Percentiles rank a stretch among this genome's conserved stretches.
Conservation (phyloP, 2,888 invertebrate species). For the Celastrina argiolus region DNA sequence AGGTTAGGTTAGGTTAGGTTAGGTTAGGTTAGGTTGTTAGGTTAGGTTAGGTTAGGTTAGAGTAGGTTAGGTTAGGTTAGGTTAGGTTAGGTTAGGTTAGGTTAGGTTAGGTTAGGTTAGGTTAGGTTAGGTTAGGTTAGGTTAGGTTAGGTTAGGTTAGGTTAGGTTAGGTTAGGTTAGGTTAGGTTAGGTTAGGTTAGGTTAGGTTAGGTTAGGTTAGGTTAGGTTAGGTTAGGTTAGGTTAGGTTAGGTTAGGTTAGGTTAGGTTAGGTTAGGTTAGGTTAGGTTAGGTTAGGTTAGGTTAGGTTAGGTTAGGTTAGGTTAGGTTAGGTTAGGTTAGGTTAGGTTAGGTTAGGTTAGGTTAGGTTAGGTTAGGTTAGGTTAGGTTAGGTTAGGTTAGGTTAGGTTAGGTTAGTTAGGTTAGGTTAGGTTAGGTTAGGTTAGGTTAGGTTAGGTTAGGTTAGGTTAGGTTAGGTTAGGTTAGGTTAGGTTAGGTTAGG, state of each 20-base stretch:
- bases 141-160: too few relatives aligned
- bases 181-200: not conserved
- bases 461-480: too few relatives aligned
- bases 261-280: slow-evolving; percentile 23
- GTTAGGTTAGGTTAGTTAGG: slow-evolving; percentile 23
- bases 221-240: slow-evolving; percentile 21
- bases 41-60: too few relatives aligned
- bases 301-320: slow-evolving; percentile 22
- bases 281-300: slow-evolving; percentile 22
- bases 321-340: slow-evolving; percentile 23
- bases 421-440: too few relatives aligned
- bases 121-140: slow-evolving; percentile 17
- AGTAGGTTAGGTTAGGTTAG: slow-evolving; percentile 26
- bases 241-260: slow-evolving; percentile 23
- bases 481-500: too few relatives aligned
- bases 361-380: slow-evolving; percentile 23
- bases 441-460: too few relatives aligned
- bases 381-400: slow-evolving; percentile 23
- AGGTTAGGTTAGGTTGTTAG: slow-evolving; percentile 30
- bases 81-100: slow-evolving; percentile 27
- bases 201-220: too few relatives aligned
- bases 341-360: slow-evolving; percentile 23
- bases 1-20: slow-evolving; percentile 28
- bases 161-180: not conserved
- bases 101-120: slow-evolving; percentile 23